phyloP scores from a whole-genome alignment of 1,140 invertebrate species.

The Acyrthosiphon pisum region DNA sequence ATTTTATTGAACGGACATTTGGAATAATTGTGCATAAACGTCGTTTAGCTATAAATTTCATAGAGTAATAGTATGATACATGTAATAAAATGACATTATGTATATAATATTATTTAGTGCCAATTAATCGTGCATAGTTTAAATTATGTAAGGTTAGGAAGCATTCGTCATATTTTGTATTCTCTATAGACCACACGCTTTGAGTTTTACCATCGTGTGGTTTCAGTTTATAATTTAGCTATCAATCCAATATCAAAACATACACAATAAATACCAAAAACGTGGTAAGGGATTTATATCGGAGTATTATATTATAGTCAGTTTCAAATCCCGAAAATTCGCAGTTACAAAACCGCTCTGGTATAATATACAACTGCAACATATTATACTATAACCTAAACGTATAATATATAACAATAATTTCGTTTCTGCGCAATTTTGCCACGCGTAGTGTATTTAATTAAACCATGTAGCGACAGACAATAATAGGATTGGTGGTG shows the following conservation, averaged over 20 bases:
- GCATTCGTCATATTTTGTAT: not conserved
- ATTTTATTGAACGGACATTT: not conserved
- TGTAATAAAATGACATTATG: not conserved
- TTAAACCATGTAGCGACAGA: not conserved
- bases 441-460: not conserved
- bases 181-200: no score
- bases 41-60: not conserved
- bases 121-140: not conserved
- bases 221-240: not conserved
- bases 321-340: not conserved
- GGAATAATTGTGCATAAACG: not conserved
- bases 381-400: not conserved
- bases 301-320: not conserved
- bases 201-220: not conserved
- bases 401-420: not conserved
- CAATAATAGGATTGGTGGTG: not conserved
- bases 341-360: not conserved
- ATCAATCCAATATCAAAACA: not conserved
- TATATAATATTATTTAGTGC: not conserved
- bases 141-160: not conserved
- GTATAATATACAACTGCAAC: not conserved
- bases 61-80: not conserved
- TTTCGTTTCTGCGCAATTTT: not conserved
- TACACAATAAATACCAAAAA: not conserved
- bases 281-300: not conserved